Evolutionary conservation across 2,888 invertebrate genomes (phyloP).

Genomic region (Tenthredo livida): DNA sequence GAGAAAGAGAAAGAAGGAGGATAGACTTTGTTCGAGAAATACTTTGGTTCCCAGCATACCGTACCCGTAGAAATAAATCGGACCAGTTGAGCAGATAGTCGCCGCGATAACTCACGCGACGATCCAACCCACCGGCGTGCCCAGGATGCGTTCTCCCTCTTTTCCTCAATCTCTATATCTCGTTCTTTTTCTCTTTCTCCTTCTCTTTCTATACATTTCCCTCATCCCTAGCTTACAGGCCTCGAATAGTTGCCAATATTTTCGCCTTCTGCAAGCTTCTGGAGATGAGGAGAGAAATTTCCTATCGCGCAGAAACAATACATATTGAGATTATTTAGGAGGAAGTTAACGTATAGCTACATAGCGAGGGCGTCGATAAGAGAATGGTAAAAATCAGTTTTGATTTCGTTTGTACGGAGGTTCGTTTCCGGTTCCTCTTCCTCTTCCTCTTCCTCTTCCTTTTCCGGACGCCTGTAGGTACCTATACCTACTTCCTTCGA

Average conservation of each 20-base stretch:
- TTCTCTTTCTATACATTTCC: conserved; percentile 2
- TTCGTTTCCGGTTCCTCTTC: conserved; percentile 36
- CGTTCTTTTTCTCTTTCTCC: too few species aligned
- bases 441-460: conserved; percentile 21
- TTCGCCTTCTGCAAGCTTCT: neutral
- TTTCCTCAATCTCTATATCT: neutral
- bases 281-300: neutral
- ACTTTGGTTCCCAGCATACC: conserved; percentile 74
- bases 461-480: conserved; percentile 56
- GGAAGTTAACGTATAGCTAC: neutral
- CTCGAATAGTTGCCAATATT: conserved; percentile 36
- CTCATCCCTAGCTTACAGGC: neutral
- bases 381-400: conserved; percentile 14
- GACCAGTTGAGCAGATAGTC: conserved; percentile 73
- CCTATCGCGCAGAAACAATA: conserved; percentile 23
- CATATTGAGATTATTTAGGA: conserved; percentile 7
- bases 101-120: conserved; percentile 73
- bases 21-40: conserved; percentile 67
- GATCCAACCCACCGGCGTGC: conserved; percentile 19
- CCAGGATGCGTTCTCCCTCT: conserved; percentile 29
- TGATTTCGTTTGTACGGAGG: conserved; percentile 34
- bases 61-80: conserved; percentile 76
- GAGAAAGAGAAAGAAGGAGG: neutral
- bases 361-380: neutral
- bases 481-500: conserved; percentile 64